phyloP scores from a whole-genome alignment of 2,797 vertebrate genomes.

The Lepus oiostolus region DNA sequence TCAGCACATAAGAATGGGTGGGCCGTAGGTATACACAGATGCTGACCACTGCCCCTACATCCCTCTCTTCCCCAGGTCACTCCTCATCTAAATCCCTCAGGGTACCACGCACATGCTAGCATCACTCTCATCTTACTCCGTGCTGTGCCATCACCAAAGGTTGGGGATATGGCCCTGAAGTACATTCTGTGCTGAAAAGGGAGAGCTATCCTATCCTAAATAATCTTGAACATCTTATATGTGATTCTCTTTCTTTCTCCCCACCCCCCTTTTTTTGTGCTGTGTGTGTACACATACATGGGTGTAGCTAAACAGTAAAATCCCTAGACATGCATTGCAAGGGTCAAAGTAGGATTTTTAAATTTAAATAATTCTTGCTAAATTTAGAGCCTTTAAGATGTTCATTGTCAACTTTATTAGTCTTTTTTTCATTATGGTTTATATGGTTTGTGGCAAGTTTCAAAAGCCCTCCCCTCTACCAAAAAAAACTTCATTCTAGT shows the following conservation, averaged over 20 bases:
- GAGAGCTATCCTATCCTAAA: constrained; percentile 41
- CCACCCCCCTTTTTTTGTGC: neutral
- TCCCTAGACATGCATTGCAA: constrained; percentile 57
- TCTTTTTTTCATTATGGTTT: constrained; percentile 56
- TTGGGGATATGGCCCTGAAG: neutral
- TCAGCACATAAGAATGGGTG: neutral
- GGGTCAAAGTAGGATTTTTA: constrained; percentile 38
- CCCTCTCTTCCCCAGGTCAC: neutral
- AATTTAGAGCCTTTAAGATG: constrained; percentile 68
- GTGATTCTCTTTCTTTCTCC: neutral
- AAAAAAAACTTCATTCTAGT: constrained; percentile 47
- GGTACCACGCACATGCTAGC: neutral
- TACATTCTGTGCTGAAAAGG: neutral
- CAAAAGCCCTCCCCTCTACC: constrained; percentile 44
- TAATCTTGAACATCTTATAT: constrained; percentile 28
- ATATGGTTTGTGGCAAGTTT: constrained; percentile 35
- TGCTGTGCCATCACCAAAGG: neutral
- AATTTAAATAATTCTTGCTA: constrained; percentile 63
- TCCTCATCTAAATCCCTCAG: neutral
- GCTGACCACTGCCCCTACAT: neutral
- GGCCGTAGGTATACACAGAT: no score
- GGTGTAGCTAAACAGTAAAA: constrained; percentile 26
- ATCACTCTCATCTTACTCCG: neutral
- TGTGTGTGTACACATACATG: neutral
- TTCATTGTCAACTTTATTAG: constrained; percentile 36